A percentile compares a stretch with the other conserved stretches of the same genome.
These are phyloP conservation scores for Donacobius atricapilla DNA, from an alignment of 2,113 vertebrate species.

Conservation along the genomic window DNA sequence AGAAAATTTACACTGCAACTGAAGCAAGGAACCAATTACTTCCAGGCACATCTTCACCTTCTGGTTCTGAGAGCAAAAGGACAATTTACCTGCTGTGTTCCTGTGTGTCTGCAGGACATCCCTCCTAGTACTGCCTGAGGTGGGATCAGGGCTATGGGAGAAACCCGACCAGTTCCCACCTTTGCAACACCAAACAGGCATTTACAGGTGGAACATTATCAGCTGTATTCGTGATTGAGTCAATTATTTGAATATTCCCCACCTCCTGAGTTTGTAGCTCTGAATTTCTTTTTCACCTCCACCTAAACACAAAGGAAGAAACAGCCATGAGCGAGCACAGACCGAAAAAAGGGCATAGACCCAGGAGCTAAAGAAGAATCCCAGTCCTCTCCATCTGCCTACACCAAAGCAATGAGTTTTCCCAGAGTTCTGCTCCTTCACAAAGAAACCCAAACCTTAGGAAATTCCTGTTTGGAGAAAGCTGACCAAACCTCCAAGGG, in stretches of 20 bases:
- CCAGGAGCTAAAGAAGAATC: background rate
- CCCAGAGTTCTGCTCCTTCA: background rate
- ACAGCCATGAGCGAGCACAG: background rate
- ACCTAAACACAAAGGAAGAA: background rate
- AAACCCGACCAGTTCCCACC: background rate
- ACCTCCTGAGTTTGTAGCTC: background rate
- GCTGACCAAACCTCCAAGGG: background rate
- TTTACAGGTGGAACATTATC: background rate
- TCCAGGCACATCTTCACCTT: background rate
- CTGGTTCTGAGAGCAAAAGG: background rate
- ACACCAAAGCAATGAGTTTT: background rate
- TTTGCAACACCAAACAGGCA: background rate
- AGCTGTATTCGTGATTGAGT: background rate
- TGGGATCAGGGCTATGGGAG: background rate
- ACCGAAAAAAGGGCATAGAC: background rate
- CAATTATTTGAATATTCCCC: background rate
- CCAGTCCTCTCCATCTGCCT: background rate
- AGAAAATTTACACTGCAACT: background rate
- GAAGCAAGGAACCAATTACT: background rate
- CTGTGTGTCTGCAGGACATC: background rate
- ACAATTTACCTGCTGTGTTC: background rate
- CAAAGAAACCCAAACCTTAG: background rate
- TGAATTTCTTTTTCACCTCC: background rate
- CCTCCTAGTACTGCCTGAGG: background rate
- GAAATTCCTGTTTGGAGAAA: background rate